Conservation (phyloP, 2,113 vertebrate genomes). For the Vicugna pacos region DNA sequence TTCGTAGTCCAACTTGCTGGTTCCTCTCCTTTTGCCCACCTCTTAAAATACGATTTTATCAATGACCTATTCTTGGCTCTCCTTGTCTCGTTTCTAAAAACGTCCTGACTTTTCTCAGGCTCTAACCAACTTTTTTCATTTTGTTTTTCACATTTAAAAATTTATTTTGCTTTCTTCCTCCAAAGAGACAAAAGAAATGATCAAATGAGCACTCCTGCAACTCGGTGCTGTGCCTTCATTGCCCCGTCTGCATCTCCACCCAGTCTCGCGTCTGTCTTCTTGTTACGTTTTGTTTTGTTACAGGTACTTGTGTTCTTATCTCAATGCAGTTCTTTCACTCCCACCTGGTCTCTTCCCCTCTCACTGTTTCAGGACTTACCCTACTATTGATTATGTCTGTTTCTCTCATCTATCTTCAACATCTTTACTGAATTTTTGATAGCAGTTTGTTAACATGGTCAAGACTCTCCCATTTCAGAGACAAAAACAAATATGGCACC, state of each 20-base stretch:
- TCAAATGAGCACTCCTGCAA: background rate
- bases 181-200: background rate
- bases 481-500: background rate
- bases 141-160: background rate
- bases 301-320: background rate
- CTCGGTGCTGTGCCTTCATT: background rate
- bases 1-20: background rate
- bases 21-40: background rate
- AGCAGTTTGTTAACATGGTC: background rate
- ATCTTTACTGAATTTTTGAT: background rate
- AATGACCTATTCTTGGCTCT: background rate
- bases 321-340: background rate
- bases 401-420: background rate
- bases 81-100: background rate
- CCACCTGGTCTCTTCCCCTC: background rate
- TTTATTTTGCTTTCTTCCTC: background rate
- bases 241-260: background rate
- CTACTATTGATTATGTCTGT: background rate
- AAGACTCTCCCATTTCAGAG: background rate
- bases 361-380: background rate
- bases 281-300: background rate
- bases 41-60: background rate
- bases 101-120: background rate
- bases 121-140: background rate
- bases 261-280: background rate